Evolutionary conservation across 2,113 vertebrate species (phyloP).

Genomic region (Tenrec ecaudatus): DNA sequence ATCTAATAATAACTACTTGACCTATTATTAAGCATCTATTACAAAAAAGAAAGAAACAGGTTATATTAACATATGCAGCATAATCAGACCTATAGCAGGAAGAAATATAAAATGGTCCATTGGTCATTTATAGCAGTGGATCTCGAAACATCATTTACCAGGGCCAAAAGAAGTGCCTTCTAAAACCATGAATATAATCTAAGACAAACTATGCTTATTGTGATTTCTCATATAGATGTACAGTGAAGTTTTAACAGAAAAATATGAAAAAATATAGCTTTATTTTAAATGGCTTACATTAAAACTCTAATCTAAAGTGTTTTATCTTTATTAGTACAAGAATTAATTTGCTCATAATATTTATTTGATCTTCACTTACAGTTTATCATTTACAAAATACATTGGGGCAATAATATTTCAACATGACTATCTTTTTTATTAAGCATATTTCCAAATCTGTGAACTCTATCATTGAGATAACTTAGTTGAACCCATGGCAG

Average conservation of each 20-base stretch:
- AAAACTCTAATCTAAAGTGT: slow-evolving; percentile 64
- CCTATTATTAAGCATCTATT: slow-evolving; percentile 87
- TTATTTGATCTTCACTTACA: background rate
- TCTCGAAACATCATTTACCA: slow-evolving; percentile 86
- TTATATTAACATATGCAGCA: slow-evolving; percentile 93
- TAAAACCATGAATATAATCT: slow-evolving; percentile 89
- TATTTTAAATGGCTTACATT: slow-evolving; percentile 86
- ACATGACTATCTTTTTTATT: background rate
- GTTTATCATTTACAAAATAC: slow-evolving; percentile 29
- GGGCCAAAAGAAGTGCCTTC: slow-evolving; percentile 87
- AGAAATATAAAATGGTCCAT: slow-evolving; percentile 90
- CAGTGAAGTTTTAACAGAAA: slow-evolving; percentile 88
- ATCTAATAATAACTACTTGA: slow-evolving; percentile 91
- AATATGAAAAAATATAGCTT: slow-evolving; percentile 85
- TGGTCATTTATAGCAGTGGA: slow-evolving; percentile 92
- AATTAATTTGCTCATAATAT: background rate
- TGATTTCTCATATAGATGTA: slow-evolving; percentile 86
- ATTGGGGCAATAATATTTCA: background rate
- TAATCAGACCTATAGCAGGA: slow-evolving; percentile 92
- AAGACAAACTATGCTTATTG: slow-evolving; percentile 92
- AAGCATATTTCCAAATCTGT: background rate
- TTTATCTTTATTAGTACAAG: background rate
- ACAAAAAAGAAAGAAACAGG: slow-evolving; percentile 70
- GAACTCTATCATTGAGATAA: slow-evolving; percentile 16
- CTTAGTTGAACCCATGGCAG: background rate